These are phyloP conservation scores for Elephas maximus DNA, from an alignment of 2,113 vertebrate species.

Conservation along the genomic window DNA sequence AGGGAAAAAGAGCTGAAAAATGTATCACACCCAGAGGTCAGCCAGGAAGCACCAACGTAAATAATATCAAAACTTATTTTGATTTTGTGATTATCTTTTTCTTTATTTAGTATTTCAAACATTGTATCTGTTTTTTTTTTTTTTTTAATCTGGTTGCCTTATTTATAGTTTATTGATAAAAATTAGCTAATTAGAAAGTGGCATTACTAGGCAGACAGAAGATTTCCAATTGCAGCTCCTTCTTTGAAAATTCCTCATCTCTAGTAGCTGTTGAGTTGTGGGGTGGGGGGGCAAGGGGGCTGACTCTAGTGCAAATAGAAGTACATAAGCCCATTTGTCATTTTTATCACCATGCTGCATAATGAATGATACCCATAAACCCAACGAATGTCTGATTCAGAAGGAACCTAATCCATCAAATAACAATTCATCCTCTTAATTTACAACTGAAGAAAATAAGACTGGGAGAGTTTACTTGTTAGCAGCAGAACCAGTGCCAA, in stretches of 20 bases:
- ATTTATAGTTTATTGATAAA: background rate
- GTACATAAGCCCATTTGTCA: background rate
- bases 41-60: background rate
- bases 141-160: background rate
- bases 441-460: constrained; percentile 48
- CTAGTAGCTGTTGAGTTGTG: background rate
- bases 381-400: constrained; percentile 47
- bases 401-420: constrained; percentile 51
- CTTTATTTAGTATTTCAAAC: constrained; percentile 1
- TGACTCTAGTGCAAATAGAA: constrained; percentile 20
- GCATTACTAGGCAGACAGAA: background rate
- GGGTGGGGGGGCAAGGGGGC: background rate
- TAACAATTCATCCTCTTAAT: constrained; percentile 38
- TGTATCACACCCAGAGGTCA: background rate
- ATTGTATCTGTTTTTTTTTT: background rate
- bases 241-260: constrained; percentile 53
- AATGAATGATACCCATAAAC: constrained; percentile 54
- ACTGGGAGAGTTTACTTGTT: constrained; percentile 33
- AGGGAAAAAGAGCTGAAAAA: constrained; percentile 8
- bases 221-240: background rate
- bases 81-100: constrained; percentile 28
- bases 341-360: background rate
- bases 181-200: constrained; percentile 21
- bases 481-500: constrained; percentile 15
- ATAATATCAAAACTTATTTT: constrained; percentile 29